Conservation (phyloP, 2,888 invertebrate genomes). For the Drosophila acutilabella region DNA sequence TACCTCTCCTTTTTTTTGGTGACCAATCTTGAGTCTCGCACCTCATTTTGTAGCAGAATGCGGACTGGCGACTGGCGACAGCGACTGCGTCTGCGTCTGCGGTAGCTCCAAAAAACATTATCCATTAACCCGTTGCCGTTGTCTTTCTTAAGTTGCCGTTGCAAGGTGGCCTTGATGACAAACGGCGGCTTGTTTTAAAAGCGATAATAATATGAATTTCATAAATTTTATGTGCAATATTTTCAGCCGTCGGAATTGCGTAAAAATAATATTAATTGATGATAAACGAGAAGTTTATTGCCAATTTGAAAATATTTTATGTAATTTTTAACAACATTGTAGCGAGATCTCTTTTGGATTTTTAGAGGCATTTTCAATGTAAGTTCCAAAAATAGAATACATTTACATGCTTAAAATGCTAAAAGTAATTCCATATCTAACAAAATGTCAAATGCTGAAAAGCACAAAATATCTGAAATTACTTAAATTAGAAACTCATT, state of each 20-base stretch:
- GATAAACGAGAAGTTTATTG: constrained; percentile 25
- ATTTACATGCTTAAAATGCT: not conserved
- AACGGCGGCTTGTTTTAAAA: constrained; percentile 71
- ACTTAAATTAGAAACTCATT: not conserved
- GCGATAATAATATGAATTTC: constrained; percentile 74
- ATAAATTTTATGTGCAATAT: constrained; percentile 51
- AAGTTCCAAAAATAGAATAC: constrained; percentile 3
- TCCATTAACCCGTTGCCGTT: constrained; percentile 58
- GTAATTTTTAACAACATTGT: constrained; percentile 12
- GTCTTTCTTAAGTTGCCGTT: constrained; percentile 29
- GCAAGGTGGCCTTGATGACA: constrained; percentile 71
- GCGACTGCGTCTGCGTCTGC: constrained; percentile 44
- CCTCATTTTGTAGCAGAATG: constrained; percentile 19
- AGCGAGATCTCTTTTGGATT: not conserved
- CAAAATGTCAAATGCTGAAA: constrained; percentile 1
- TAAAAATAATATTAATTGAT: constrained; percentile 44
- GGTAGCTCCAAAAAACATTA: constrained; percentile 64
- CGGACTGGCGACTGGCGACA: constrained; percentile 19
- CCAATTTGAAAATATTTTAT: constrained; percentile 2
- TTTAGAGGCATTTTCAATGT: not conserved
- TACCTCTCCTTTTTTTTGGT: constrained; percentile 6
- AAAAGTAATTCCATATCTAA: constrained; percentile 4
- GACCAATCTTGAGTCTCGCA: constrained; percentile 22
- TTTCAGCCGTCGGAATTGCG: constrained; percentile 17
- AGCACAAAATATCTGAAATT: not conserved